phyloP scores from a whole-genome alignment of 2,888 invertebrate genomes.

The Hymenopus coronatus region DNA sequence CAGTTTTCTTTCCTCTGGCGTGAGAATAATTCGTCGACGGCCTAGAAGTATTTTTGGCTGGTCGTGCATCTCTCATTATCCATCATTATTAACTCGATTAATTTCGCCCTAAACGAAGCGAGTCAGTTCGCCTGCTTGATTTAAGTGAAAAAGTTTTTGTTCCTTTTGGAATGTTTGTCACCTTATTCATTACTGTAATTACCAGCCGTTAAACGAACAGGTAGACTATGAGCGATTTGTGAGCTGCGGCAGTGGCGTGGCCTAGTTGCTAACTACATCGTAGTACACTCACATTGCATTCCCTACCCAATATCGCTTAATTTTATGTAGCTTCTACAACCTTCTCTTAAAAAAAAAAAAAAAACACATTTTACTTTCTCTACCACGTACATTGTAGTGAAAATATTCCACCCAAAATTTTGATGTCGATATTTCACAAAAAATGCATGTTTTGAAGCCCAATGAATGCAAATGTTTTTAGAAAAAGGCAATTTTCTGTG shows the following conservation, averaged over 20 bases:
- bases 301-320: no score
- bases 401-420: no score
- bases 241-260: background rate
- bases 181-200: background rate
- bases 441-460: no score
- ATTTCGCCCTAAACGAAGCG: background rate
- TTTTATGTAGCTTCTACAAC: no score
- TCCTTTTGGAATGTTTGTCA: background rate
- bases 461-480: no score
- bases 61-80: background rate
- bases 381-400: no score
- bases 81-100: background rate
- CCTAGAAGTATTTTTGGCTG: background rate
- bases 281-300: no score
- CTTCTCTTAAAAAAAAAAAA: no score
- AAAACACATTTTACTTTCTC: no score
- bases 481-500: no score
- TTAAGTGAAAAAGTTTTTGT: background rate
- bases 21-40: background rate
- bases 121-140: background rate
- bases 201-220: background rate
- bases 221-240: background rate
- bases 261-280: no score
- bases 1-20: slow-evolving; percentile 9
- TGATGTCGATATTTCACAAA: no score